phyloP scores from a whole-genome alignment of 2,888 invertebrate genomes.

The Asteroscopus sphinx region DNA sequence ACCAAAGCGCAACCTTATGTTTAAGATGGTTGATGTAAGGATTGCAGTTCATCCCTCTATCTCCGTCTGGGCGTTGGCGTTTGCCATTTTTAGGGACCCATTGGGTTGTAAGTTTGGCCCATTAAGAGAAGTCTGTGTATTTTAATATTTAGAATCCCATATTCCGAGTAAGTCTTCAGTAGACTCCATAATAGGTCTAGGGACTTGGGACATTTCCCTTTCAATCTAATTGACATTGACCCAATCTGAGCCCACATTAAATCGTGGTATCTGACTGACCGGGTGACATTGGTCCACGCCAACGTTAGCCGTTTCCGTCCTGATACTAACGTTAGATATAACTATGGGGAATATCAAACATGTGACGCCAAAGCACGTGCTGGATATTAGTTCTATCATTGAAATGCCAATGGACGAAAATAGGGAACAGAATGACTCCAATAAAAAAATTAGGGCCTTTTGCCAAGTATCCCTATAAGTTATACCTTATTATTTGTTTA shows the following conservation, averaged over 20 bases:
- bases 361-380: constrained; percentile 2
- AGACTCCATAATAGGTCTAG: not conserved
- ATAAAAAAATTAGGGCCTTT: too few species aligned
- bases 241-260: constrained; percentile 50
- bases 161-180: not conserved
- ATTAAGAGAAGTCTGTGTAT: too few species aligned
- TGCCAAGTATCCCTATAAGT: too few species aligned
- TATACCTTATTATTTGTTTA: too few species aligned
- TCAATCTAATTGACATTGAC: constrained; percentile 50
- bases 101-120: too few species aligned
- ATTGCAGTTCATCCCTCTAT: too few species aligned
- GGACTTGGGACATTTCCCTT: constrained; percentile 23
- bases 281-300: constrained; percentile 51
- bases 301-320: constrained; percentile 56
- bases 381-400: not conserved
- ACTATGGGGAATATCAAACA: constrained; percentile 16
- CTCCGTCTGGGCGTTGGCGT: too few species aligned
- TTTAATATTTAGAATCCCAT: not conserved
- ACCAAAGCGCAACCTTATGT: too few species aligned
- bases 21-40: too few species aligned
- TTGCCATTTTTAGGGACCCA: too few species aligned
- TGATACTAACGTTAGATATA: constrained; percentile 38
- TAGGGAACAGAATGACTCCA: too few species aligned
- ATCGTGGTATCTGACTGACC: constrained; percentile 42
- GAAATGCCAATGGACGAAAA: too few species aligned